Evolutionary conservation across 2,797 vertebrate species (phyloP).

Genomic region (Tokudaia muenninki): DNA sequence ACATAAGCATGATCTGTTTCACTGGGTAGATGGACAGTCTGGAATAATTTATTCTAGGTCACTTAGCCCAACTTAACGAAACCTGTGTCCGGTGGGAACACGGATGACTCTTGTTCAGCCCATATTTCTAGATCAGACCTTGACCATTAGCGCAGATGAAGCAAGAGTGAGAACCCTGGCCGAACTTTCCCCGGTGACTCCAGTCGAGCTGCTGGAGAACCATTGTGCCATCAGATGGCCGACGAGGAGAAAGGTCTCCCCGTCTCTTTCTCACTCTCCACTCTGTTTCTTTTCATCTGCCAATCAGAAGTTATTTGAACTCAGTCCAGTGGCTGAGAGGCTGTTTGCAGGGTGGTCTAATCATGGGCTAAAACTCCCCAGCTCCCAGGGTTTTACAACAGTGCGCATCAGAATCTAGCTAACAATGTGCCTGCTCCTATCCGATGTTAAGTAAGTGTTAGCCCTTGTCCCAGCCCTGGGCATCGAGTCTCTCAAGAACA

Average conservation of each 20-base stretch:
- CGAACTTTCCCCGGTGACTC: background rate
- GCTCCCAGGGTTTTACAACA: accelerated
- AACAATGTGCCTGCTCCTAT: accelerated
- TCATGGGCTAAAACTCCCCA: too few relatives aligned
- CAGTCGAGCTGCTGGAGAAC: background rate
- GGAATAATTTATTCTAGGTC: background rate
- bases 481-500: background rate
- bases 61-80: background rate
- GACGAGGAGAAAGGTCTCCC: background rate
- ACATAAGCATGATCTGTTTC: background rate
- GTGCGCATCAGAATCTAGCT: too few relatives aligned
- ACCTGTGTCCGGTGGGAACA: background rate
- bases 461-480: background rate
- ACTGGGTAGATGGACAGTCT: background rate
- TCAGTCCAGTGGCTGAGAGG: background rate
- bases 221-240: background rate
- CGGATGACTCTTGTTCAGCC: background rate
- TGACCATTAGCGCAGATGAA: background rate
- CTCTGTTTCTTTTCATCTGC: background rate
- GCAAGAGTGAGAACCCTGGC: background rate
- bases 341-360: background rate
- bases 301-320: background rate
- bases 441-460: accelerated
- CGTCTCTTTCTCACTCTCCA: accelerated
- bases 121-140: background rate